Conservation (phyloP, 2,113 vertebrate species). For the Isurus oxyrinchus region DNA sequence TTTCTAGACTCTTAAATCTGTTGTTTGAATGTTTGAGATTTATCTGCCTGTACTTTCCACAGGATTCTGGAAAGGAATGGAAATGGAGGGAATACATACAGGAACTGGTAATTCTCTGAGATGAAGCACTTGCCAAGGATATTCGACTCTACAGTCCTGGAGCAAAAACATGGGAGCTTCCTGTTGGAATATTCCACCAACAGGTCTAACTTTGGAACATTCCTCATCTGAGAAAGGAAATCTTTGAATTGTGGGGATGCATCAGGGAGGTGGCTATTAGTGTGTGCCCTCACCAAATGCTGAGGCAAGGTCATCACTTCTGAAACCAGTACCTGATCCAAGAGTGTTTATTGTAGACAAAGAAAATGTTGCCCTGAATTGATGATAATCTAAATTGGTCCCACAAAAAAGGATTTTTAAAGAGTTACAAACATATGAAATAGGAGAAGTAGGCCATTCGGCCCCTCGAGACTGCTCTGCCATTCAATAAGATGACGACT, state of each 20-base stretch:
- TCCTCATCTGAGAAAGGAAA: constrained; percentile 16
- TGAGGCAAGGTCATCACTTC: not conserved
- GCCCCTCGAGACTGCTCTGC: too few species aligned
- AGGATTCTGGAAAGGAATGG: constrained; percentile 15
- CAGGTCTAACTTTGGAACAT: not conserved
- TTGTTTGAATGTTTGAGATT: constrained; percentile 4
- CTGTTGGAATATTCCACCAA: not conserved
- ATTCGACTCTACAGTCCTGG: not conserved
- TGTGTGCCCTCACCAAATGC: not conserved
- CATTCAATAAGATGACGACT: too few species aligned
- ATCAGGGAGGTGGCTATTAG: not conserved
- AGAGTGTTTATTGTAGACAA: not conserved
- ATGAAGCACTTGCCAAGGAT: not conserved
- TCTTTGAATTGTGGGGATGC: constrained; percentile 4
- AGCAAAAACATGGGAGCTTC: constrained; percentile 19
- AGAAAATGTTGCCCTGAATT: not conserved
- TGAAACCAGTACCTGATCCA: not conserved
- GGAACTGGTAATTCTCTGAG: not conserved
- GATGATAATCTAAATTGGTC: not conserved
- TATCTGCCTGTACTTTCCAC: constrained; percentile 15
- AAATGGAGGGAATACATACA: not conserved
- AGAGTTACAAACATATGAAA: too few species aligned
- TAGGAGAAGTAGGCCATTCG: too few species aligned
- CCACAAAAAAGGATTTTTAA: not conserved
- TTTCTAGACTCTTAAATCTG: not conserved